Evolutionary conservation across 2,797 vertebrate genomes (phyloP).

Genomic region (Rhincodon typus): DNA sequence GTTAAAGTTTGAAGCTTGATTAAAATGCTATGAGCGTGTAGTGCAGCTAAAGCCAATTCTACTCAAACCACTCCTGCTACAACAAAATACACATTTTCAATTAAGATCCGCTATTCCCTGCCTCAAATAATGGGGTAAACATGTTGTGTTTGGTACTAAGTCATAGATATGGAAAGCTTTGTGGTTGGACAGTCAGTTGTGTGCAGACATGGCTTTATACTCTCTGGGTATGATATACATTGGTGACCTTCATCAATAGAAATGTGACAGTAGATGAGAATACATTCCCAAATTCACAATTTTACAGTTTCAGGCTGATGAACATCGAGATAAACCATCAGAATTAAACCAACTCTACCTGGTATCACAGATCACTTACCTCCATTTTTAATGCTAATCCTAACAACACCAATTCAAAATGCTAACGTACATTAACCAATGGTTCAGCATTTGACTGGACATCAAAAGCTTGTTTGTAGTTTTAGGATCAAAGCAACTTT

Average conservation of each 20-base stretch:
- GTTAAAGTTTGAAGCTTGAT: neutral
- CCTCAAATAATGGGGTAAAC: neutral
- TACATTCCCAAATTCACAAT: neutral
- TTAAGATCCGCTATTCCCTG: neutral
- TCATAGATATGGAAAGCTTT: neutral
- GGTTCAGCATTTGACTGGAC: slow-evolving; percentile 50
- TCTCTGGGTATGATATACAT: neutral
- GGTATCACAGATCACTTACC: neutral
- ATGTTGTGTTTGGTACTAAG: neutral
- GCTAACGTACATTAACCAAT: slow-evolving; percentile 55
- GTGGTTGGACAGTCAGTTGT: neutral
- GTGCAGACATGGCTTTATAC: neutral
- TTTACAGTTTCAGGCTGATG: neutral
- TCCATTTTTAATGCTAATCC: neutral
- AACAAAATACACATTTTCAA: neutral
- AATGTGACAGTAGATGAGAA: neutral
- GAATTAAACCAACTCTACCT: neutral
- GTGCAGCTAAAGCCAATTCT: neutral
- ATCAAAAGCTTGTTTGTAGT: slow-evolving; percentile 48
- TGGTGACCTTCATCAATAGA: neutral
- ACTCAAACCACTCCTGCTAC: neutral
- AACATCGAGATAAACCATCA: neutral
- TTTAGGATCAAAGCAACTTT: slow-evolving; percentile 59
- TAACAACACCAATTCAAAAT: neutral
- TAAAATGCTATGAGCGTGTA: neutral